phyloP scores from a whole-genome alignment of 1,140 invertebrate species.

The Ectropis grisescens region DNA sequence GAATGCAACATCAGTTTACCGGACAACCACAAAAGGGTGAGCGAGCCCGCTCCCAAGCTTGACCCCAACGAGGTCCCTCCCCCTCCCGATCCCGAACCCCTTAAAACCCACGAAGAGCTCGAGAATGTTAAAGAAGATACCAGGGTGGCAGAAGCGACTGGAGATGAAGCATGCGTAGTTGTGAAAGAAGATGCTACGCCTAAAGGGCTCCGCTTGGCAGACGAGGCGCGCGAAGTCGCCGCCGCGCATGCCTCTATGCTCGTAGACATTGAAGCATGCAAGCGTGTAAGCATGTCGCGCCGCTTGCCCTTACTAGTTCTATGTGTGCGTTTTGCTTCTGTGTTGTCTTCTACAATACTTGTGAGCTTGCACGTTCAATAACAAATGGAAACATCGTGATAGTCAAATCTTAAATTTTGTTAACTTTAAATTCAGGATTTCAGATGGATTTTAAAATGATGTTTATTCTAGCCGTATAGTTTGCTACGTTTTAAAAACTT shows the following conservation, averaged over 20 bases:
- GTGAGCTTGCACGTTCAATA: too few species aligned
- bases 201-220: constrained; percentile 44
- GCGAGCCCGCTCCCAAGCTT: constrained; percentile 72
- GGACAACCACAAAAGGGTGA: constrained; percentile 96
- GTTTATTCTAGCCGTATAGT: too few species aligned
- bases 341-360: too few species aligned
- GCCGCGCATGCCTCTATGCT: constrained; percentile 63
- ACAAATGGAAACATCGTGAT: too few species aligned
- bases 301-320: constrained; percentile 21
- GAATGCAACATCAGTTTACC: constrained; percentile 96
- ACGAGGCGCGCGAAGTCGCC: constrained; percentile 58
- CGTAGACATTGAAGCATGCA: constrained; percentile 70
- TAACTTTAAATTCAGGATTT: too few species aligned
- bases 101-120: constrained; percentile 28
- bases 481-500: too few species aligned
- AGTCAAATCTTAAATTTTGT: too few species aligned
- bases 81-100: constrained; percentile 12
- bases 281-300: constrained; percentile 70
- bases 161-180: constrained; percentile 50
- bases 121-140: constrained; percentile 32
- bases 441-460: too few species aligned
- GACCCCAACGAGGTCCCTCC: constrained; percentile 30
- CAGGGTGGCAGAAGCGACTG: constrained; percentile 25
- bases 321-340: constrained; percentile 18
- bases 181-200: constrained; percentile 58